A percentile compares a stretch with the other conserved stretches of the same genome.
Evolutionary conservation across 2,888 invertebrate species (phyloP).

Genomic region (Oasisia sp.): DNA sequence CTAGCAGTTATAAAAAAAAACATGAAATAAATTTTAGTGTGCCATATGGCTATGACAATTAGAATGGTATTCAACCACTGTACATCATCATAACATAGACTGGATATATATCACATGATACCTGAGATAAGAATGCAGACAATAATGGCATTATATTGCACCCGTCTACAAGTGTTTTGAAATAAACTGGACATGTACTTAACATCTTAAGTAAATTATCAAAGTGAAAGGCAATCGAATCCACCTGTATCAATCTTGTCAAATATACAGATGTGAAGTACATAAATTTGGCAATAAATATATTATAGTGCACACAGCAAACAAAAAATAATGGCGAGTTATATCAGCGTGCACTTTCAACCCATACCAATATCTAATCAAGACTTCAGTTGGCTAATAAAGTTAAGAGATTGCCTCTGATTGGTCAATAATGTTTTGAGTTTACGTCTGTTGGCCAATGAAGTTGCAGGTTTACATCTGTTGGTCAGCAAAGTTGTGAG

Average conservation of each 20-base stretch:
- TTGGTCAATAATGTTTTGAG: not conserved
- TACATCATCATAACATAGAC: not conserved
- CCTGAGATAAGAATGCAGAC: not conserved
- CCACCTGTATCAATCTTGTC: not conserved
- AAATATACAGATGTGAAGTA: not conserved
- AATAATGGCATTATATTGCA: not conserved
- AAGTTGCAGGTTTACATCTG: not conserved
- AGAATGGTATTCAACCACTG: too few relatives aligned
- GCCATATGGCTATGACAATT: not conserved
- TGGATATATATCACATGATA: not conserved
- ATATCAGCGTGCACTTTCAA: not conserved
- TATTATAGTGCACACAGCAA: not conserved
- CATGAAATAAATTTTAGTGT: not conserved
- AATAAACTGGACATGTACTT: too few relatives aligned
- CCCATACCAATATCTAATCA: not conserved
- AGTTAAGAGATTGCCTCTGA: not conserved
- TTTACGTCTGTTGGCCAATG: not conserved
- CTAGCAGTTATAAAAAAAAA: not conserved
- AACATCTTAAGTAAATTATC: too few relatives aligned
- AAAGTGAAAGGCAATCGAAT: not conserved
- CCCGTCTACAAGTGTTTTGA: too few relatives aligned
- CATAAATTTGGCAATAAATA: not conserved
- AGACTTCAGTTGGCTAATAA: too few relatives aligned
- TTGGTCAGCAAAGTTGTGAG: not conserved
- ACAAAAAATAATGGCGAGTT: not conserved